Base-by-base conservation (phyloP, 2,113 vertebrate species). In the Brevimyrus niger region DNA sequence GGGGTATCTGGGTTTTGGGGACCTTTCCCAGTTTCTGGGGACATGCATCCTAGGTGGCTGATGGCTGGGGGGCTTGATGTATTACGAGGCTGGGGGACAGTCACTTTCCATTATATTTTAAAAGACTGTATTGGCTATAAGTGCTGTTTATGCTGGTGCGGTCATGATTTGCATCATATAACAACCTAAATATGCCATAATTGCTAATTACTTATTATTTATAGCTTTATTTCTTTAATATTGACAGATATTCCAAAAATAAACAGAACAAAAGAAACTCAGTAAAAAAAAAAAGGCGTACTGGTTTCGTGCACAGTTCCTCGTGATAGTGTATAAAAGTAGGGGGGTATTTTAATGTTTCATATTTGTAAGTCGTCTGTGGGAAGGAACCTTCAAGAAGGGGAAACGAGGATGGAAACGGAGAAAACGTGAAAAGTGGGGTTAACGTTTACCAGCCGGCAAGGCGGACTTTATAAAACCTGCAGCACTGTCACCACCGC, bases 401-500 rank as follows among this genome's bases (percentile, higher is more conserved):
- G 90, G 89, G 92, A 91, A 35, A 89, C 38, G 21, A 90, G 85
- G 91, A 92, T 38, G 50, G 92, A 90, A 91, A 90, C 91, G 83
- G 89, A 61, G 61, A 69, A 31, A 91, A 48, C 92, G 92, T 42
- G 35, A 80, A 94, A 93, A 91, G n/a, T 88, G 90, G 92, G 91
- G 92, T 94, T 92, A 91, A 93, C 91, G 91, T 92, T 93, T 93
- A 89, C 80, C 92, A 94, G 93, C 92, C 93, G 88, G 89, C 92
- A 93, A 95, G 94, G 90, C 91, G 94, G 92, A 92, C 92, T 92
- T 89, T 93, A 51, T 89, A 94, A 92, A 95, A 94, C 94, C 91
- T 95, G 93, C 94, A 93, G 92, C 91, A n/a, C 93, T n/a, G n/a
- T n/a, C n/a, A n/a, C n/a, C n/a, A n/a, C n/a, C n/a, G n/a, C n/a